Evolutionary conservation across 2,797 vertebrate genomes (phyloP), one percentile per base, ranked within the genome.

Genomic region (Phalanger gymnotis): DNA sequence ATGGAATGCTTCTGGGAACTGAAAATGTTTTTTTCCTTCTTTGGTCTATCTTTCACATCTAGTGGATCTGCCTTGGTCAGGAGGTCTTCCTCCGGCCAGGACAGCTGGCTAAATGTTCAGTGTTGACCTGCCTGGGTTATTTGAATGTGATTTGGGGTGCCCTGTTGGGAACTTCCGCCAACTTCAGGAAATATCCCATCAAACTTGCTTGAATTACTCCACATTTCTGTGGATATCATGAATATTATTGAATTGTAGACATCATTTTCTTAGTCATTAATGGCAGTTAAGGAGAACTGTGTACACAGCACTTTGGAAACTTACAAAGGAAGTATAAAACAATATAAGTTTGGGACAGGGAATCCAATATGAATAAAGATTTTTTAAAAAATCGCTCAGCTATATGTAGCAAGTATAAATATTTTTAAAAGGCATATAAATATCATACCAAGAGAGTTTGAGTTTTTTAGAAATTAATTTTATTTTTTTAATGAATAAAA

Each of bases 281-380:
- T 91, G 92, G 66, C 90, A 93, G 90, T 81, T 94, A 91, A 92
- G 95, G 92, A 28, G 92, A 92, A 91, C 92, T 30, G 16, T 95
- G 66, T 6, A 3, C 54, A 66, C 2, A 30, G 57, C 95, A 89
- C 95, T 95, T 96, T 94, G 96, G 92, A 52, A 93, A 58, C 92
- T 97, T 87, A 92, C 47, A 91, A 93, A 96, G 53, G 54, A 94
- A 96, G 53, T 34, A 25, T 93, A 94, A 93, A 92, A 90, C 94
- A 93, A 94, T 54, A 89, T 95, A 94, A 91, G 53, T 51, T 91
- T 90, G 90, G 94, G 57, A 93, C 27, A 92, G 92, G 19, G n/a
- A 96, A 56, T 31, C 56, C 27, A 95, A 58, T 53, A 53, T 5
- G 40, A 95, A 93, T 40, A 96, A 92, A 94, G 55, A 91, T 22